A percentile compares a stretch with the other conserved stretches of the same genome.
phyloP scores from a whole-genome alignment of 2,888 invertebrate genomes.

The Calameuta pallipes region DNA sequence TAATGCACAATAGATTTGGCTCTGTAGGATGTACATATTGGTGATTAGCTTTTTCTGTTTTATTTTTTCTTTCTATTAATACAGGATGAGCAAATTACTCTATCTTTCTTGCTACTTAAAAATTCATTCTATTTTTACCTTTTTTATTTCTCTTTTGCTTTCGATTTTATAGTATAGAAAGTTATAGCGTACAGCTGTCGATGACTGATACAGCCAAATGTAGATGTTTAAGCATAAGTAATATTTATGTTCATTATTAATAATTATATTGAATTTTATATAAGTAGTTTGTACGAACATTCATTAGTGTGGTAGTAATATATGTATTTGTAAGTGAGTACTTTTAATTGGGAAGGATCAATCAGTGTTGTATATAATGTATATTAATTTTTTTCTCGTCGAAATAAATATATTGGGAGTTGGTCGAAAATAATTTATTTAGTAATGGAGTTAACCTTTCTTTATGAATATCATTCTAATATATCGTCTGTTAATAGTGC shows the following conservation, averaged over 20 bases:
- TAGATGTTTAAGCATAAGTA: slow-evolving; percentile 37
- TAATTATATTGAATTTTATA: slow-evolving; percentile 10
- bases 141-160: slow-evolving; percentile 13
- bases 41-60: neutral
- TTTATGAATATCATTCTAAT: neutral
- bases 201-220: slow-evolving; percentile 60
- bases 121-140: slow-evolving; percentile 13
- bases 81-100: neutral
- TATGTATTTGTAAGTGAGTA: neutral
- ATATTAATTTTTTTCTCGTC: slow-evolving; percentile 33
- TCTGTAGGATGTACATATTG: neutral
- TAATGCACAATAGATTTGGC: neutral
- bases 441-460: neutral
- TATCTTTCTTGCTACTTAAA: slow-evolving; percentile 10
- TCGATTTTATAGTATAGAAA: neutral
- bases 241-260: slow-evolving; percentile 30
- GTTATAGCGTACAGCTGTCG: slow-evolving; percentile 26
- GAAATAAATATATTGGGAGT: slow-evolving; percentile 4
- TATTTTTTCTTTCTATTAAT: neutral
- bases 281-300: slow-evolving; percentile 25
- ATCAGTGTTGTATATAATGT: slow-evolving; percentile 44
- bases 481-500: no score
- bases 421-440: neutral
- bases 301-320: neutral
- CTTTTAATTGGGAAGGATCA: neutral